Conservation (phyloP, 2,113 vertebrate genomes). For the Nansenia antarctica region DNA sequence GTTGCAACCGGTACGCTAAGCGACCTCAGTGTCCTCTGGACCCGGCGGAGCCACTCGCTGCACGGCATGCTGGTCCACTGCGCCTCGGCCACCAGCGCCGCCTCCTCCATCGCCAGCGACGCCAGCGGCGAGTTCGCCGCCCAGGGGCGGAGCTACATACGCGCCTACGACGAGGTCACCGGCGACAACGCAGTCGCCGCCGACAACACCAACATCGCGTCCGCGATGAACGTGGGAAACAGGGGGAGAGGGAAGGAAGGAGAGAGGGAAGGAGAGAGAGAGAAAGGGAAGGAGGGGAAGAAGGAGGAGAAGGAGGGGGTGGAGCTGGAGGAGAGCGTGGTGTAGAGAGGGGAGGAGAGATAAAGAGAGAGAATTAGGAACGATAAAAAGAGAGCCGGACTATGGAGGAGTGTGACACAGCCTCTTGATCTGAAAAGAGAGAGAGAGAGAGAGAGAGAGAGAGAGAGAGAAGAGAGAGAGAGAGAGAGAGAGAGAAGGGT, state of each 20-base stretch:
- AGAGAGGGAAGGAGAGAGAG: slow-evolving; percentile 26
- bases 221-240: slow-evolving; percentile 18
- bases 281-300: slow-evolving; percentile 12
- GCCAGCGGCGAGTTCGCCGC: slow-evolving; percentile 28
- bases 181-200: slow-evolving; percentile 69
- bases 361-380: slow-evolving; percentile 2
- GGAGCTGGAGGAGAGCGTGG: slow-evolving; percentile 6
- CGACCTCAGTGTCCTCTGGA: slow-evolving; percentile 89
- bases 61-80: slow-evolving; percentile 85
- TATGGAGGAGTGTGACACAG: too few relatives aligned
- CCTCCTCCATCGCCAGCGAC: slow-evolving; percentile 64
- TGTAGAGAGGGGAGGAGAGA: background rate
- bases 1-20: slow-evolving; percentile 79
- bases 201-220: slow-evolving; percentile 73
- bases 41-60: slow-evolving; percentile 86
- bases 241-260: slow-evolving; percentile 36
- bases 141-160: slow-evolving; percentile 65
- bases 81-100: slow-evolving; percentile 62
- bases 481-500: background rate
- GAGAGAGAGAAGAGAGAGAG: too few relatives aligned
- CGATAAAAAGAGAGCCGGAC: background rate
- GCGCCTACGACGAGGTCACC: slow-evolving; percentile 74
- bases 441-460: too few relatives aligned
- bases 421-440: too few relatives aligned
- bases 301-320: slow-evolving; percentile 7